Evolutionary conservation across 2,888 invertebrate genomes (phyloP), one percentile per base, ranked within the genome.

Genomic region (Drosophila pseudotakahashii): DNA sequence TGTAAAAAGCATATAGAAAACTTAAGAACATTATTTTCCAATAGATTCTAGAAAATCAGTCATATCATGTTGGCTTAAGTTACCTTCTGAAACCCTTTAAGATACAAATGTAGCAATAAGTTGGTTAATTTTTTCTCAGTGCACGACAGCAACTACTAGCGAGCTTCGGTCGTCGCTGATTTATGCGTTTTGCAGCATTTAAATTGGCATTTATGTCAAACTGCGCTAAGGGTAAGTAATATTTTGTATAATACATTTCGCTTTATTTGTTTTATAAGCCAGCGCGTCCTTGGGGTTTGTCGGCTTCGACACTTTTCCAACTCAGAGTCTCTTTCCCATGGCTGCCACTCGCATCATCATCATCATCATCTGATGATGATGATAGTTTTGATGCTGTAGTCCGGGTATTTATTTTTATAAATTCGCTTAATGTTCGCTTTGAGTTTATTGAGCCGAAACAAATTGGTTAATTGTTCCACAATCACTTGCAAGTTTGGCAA

Each of bases 151-250:
- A 16, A 14, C 32, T 23, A n/a, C 62, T 50, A 11, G 39, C 39
- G 13, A 63, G 37, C 51, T 39, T 23, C 9, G 48, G 41, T 74
- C 61, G 71, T 73, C 63, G 70, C 76, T 87, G 89, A 85, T 85
- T 89, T 89, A 85, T 89, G 87, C 88, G 89, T 89, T 89, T 76
- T 84, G 80, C 86, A 89, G 89, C 88, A 89, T 85, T 89, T 85
- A 80, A 88, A 87, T 86, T 89, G 85, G 89, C 89, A 89, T 85
- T 85, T 85, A 88, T 85, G 89, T 89, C 85, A 87, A 88, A 79
- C 70, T 36, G 66, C 73, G 82, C 88, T 78, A 78, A 84, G 70
- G 86, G 89, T 81, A 81, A 84, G 69, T 70, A 81, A 88, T 87
- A 89, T 78, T 82, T 83, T 80, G 50, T 58, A 55, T 66, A 76